Evolutionary conservation across 2,797 vertebrate genomes (phyloP).

Genomic region (Neosalanx taihuensis): DNA sequence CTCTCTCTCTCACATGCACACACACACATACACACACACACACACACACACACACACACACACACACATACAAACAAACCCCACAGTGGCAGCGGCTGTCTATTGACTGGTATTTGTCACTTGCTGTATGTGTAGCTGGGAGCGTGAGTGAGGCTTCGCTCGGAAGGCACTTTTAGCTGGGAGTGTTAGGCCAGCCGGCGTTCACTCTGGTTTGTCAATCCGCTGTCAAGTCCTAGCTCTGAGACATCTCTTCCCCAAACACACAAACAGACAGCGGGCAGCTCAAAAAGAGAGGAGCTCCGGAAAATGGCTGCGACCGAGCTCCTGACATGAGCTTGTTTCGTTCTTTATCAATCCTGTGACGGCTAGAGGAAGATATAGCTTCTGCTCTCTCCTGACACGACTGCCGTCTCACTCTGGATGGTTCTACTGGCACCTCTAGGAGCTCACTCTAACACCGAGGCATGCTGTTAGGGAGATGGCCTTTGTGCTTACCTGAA

Average conservation of each 20-base stretch:
- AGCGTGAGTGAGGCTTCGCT: constrained; percentile 63
- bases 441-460: neutral
- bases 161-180: constrained; percentile 72
- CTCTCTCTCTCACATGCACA: constrained; percentile 31
- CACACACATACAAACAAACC: constrained; percentile 30
- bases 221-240: constrained; percentile 77
- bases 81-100: constrained; percentile 33
- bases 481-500: constrained; percentile 83
- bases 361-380: constrained; percentile 58
- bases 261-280: constrained; percentile 52
- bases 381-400: neutral
- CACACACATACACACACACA: constrained; percentile 27
- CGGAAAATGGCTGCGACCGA: constrained; percentile 67
- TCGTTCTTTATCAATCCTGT: constrained; percentile 60
- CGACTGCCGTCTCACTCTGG: neutral
- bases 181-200: constrained; percentile 72
- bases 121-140: constrained; percentile 72
- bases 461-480: neutral
- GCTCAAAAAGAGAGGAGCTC: constrained; percentile 41
- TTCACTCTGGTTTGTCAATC: constrained; percentile 77
- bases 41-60: constrained; percentile 31
- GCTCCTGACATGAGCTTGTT: constrained; percentile 68
- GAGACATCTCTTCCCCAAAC: constrained; percentile 71
- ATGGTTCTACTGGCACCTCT: neutral
- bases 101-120: constrained; percentile 77